Base-by-base conservation (phyloP, 1,140 invertebrate species). In the Drosophila seguyi region DNA sequence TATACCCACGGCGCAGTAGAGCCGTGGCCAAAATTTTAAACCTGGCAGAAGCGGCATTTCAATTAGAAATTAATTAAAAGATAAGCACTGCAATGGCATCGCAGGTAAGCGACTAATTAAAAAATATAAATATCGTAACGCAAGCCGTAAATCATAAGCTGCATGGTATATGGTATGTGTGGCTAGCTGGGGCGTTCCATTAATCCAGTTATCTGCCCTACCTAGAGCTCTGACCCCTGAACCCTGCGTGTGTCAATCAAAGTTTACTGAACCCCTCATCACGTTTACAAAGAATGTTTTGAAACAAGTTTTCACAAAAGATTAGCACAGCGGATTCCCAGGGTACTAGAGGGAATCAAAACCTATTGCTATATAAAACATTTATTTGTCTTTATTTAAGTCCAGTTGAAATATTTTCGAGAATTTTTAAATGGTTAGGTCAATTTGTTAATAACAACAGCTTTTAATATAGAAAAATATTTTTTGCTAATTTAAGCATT, bases 41-140 rank as follows among this genome's bases (percentile, higher is more conserved):
- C 36, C 58, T 77, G 45, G 48, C 47, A 48, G 42, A 31, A 68
- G 73, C 27, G 38, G 67, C 65, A 55, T 72, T 72, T 57, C 65
- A 73, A 79, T 73, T 73, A 73, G 62, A 66, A 77, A 68, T 73
- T 75, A 83, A 69, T 66, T 63, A 79, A 82, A 82, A 82, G 74
- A 62, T 81, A 77, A 81, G 56, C 60, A 66, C 41, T 29, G 47
- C 52, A 73, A 81, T 72, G 42, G 36, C 62, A 39, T 53, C 29
- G 29, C 38, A 25, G 22, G 36, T 42, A 42, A 44, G 61, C 36
- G 25, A 14, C 41, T 48, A 77, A 67, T 59, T 67, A 59, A 68
- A 76, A 67, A 68, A 75, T 44, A 53, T 44, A 75, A 75, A 75
- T 65, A 44, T 50, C 25, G 38, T 27, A 59, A 72, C 20, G 36